phyloP scores from a whole-genome alignment of 2,888 invertebrate species.

The Eurytoma adleriae region DNA sequence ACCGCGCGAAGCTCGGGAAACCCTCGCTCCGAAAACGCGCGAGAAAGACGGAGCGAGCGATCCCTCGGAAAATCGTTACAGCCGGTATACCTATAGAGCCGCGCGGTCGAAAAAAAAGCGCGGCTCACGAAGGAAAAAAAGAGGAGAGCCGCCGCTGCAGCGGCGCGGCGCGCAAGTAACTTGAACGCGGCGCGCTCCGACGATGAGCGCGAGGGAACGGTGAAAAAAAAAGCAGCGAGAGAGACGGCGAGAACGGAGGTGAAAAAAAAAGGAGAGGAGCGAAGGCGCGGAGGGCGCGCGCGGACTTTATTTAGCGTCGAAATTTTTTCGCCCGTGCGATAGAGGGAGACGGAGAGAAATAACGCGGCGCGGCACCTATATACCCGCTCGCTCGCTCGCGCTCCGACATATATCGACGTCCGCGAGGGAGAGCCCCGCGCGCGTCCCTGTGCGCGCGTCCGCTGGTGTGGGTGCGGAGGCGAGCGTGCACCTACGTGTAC shows the following conservation, averaged over 20 bases:
- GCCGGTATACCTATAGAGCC: background rate
- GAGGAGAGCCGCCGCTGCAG: conserved; percentile 1
- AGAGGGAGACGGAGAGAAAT: conserved; percentile 28
- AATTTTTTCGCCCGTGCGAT: conserved; percentile 48
- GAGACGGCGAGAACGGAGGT: background rate
- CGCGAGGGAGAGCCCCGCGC: conserved; percentile 18
- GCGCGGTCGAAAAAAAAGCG: background rate
- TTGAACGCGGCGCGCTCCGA: background rate
- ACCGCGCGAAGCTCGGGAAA: no score
- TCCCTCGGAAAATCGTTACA: background rate
- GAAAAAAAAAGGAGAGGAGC: background rate
- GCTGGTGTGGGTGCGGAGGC: conserved; percentile 5
- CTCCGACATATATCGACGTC: conserved; percentile 8
- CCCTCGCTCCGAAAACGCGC: background rate
- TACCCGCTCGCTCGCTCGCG: background rate
- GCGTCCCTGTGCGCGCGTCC: conserved; percentile 3
- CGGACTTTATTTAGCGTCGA: conserved; percentile 55
- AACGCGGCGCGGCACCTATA: background rate
- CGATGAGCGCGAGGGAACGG: background rate
- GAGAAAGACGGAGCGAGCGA: background rate
- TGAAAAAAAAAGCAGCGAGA: background rate
- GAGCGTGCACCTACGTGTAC: background rate
- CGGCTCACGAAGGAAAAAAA: background rate
- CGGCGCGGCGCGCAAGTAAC: conserved; percentile 18
- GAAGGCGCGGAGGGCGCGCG: conserved; percentile 1